These are phyloP conservation scores for Pteronura brasiliensis DNA, from an alignment of 2,113 vertebrate species.

Conservation along the genomic window DNA sequence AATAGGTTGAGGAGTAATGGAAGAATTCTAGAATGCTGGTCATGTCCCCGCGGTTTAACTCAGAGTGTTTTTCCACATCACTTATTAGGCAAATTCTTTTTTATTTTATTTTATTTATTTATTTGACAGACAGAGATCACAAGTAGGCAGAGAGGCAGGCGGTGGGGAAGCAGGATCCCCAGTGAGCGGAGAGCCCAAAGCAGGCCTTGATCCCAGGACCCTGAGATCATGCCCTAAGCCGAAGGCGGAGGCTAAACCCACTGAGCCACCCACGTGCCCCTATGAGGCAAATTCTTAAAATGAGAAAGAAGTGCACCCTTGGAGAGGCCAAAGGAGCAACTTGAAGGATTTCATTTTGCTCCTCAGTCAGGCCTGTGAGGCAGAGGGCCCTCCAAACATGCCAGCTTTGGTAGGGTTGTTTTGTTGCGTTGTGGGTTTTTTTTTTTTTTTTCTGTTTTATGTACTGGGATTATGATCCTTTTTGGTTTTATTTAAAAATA, in stretches of 20 bases:
- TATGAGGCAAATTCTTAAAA: constrained; percentile 1
- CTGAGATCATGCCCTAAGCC: no score
- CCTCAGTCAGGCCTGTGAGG: not conserved
- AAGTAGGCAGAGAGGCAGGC: no score
- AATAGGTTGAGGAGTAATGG: not conserved
- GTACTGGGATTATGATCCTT: not conserved
- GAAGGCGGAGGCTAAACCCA: no score
- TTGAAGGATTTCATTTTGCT: not conserved
- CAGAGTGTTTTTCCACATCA: not conserved
- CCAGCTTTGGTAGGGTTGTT: not conserved
- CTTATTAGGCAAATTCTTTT: not conserved
- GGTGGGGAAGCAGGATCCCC: no score
- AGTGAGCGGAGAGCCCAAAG: no score
- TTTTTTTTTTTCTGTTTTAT: not conserved
- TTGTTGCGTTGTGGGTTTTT: not conserved
- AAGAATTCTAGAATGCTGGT: not conserved
- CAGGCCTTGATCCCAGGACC: no score
- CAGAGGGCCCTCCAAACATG: not conserved
- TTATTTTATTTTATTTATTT: no score
- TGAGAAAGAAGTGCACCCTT: not conserved
- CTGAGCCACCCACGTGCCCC: no score
- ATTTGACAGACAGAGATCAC: no score
- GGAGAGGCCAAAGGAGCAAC: not conserved
- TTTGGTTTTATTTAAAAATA: not conserved
- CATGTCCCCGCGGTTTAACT: not conserved